Conservation (phyloP, 2,888 invertebrate genomes). For the Cetonia aurata region DNA sequence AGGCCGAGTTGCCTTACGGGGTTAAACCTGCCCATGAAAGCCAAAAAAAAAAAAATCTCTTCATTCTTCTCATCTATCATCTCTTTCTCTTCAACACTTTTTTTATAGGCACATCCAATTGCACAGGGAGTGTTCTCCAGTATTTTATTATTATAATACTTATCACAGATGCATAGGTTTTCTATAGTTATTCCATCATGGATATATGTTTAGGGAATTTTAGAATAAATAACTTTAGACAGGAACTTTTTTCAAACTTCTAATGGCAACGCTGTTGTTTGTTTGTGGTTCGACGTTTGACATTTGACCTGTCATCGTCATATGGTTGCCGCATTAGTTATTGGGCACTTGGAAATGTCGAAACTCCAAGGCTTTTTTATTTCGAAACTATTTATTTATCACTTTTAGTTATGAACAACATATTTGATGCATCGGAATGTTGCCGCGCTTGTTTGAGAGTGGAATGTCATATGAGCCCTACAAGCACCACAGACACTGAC, state of each 20-base stretch:
- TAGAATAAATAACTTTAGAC: too few species aligned
- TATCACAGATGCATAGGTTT: too few species aligned
- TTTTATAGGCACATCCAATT: too few species aligned
- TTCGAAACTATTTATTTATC: constrained; percentile 4
- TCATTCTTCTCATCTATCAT: too few species aligned
- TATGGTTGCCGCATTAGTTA: not conserved
- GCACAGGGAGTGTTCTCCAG: too few species aligned
- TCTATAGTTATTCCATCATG: too few species aligned
- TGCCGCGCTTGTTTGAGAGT: constrained; percentile 63
- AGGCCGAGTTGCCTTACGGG: too few species aligned
- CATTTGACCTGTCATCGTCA: not conserved
- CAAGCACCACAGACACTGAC: constrained; percentile 60
- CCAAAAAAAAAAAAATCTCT: too few species aligned
- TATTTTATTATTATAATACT: too few species aligned
- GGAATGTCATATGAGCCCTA: constrained; percentile 61
- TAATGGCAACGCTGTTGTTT: not conserved
- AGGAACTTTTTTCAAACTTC: not conserved
- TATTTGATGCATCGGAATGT: constrained; percentile 61
- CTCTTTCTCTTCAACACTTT: too few species aligned
- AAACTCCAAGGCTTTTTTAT: constrained; percentile 22
- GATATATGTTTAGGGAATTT: too few species aligned
- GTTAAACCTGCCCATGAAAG: too few species aligned
- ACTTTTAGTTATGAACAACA: constrained; percentile 53
- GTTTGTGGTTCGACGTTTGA: not conserved
- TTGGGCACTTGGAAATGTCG: constrained; percentile 20